Conservation (phyloP, 1,140 invertebrate genomes). For the Tribolium castaneum region DNA sequence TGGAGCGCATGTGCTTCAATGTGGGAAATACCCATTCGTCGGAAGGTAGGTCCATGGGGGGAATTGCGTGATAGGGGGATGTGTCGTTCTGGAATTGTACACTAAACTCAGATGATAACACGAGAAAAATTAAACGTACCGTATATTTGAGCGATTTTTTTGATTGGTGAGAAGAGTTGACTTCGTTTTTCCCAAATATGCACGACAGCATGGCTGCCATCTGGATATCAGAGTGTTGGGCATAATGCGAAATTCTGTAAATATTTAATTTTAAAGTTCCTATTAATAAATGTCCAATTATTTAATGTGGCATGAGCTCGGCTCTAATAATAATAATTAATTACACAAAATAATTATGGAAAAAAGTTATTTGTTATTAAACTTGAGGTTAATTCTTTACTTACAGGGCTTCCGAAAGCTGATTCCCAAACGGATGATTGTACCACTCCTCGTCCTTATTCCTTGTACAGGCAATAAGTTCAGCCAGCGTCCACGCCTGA, state of each 20-base stretch:
- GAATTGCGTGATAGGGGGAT: constrained; percentile 92
- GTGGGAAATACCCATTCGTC: constrained; percentile 79
- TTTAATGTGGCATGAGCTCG: too few relatives aligned
- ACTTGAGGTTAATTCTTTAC: constrained; percentile 52
- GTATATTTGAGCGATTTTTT: constrained; percentile 59
- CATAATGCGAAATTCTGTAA: constrained; percentile 81
- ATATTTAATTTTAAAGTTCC: too few relatives aligned
- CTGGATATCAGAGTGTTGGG: constrained; percentile 85
- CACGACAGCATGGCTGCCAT: constrained; percentile 94
- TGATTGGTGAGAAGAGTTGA: constrained; percentile 52
- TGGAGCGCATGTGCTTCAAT: constrained; percentile 71
- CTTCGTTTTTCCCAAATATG: constrained; percentile 75
- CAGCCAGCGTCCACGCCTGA: constrained; percentile 86
- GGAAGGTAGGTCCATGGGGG: constrained; percentile 82
- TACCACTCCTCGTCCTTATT: constrained; percentile 77
- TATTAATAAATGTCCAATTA: too few relatives aligned
- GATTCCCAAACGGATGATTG: constrained; percentile 86
- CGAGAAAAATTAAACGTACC: constrained; percentile 59
- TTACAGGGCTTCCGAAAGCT: constrained; percentile 86
- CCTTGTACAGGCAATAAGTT: constrained; percentile 74
- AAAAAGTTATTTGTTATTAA: too few relatives aligned
- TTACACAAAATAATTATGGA: too few relatives aligned
- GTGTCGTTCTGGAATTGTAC: constrained; percentile 66
- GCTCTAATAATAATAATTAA: too few relatives aligned
- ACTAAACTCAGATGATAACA: constrained; percentile 2